Evolutionary conservation across 2,113 vertebrate species (phyloP).

Genomic region (Chaenogobius annularis): DNA sequence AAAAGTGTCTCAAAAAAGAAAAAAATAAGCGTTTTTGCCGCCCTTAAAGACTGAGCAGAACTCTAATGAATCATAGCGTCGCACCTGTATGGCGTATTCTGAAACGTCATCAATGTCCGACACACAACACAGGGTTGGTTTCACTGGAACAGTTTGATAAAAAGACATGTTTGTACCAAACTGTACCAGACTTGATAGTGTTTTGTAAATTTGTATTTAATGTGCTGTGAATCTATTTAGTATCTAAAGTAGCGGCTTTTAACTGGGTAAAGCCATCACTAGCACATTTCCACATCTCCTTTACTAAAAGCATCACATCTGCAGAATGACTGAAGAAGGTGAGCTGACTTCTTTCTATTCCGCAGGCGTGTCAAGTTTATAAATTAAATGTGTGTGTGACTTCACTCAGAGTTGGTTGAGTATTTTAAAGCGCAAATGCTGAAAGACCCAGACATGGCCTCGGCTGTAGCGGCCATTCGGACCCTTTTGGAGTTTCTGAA

Average conservation of each 20-base stretch:
- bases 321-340: conserved; percentile 74
- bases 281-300: neutral
- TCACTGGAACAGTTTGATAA: neutral
- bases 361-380: neutral
- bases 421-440: conserved; percentile 88
- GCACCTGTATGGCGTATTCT: neutral
- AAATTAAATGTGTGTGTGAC: neutral
- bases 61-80: neutral
- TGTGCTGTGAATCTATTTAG: neutral
- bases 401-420: conserved; percentile 83
- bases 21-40: neutral
- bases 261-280: neutral
- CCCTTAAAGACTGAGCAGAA: neutral
- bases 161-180: conserved; percentile 11
- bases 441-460: conserved; percentile 86
- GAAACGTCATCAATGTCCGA: conserved; percentile 51
- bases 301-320: neutral
- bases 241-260: too few species aligned
- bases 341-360: neutral
- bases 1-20: too few species aligned
- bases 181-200: neutral
- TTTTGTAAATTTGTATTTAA: neutral
- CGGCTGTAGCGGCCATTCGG: conserved; percentile 91
- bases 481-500: conserved; percentile 90
- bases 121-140: conserved; percentile 21